Percentiles rank a stretch among this genome's conserved stretches.
Conservation (phyloP, 2,797 vertebrate genomes). For the Scyliorhinus canicula region DNA sequence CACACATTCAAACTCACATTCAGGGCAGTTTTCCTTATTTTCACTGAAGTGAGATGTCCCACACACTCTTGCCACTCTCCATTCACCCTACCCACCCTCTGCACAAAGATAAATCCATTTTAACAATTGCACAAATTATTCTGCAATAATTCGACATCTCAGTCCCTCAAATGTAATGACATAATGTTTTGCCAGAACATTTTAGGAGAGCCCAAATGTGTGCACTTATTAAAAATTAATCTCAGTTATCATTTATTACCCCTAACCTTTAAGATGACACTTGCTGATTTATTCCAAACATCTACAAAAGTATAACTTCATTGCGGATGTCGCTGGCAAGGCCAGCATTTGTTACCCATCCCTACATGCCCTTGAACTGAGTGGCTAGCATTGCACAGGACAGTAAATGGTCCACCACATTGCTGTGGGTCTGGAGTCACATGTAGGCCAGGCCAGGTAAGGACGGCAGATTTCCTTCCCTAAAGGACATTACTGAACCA, state of each 20-base stretch:
- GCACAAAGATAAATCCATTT: neutral
- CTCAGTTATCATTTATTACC: neutral
- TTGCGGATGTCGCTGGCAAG: neutral
- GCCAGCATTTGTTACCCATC: neutral
- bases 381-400: too few relatives aligned
- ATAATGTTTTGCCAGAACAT: neutral
- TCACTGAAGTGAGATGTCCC: neutral
- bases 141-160: neutral
- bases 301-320: neutral
- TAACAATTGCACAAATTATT: neutral
- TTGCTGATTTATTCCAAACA: neutral
- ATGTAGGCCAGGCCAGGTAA: too few relatives aligned
- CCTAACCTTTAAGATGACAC: neutral
- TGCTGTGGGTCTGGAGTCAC: too few relatives aligned
- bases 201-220: neutral
- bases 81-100: neutral
- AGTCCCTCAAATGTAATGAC: neutral
- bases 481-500: too few relatives aligned
- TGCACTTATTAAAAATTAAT: neutral
- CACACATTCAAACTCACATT: neutral
- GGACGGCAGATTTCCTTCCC: too few relatives aligned
- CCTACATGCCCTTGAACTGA: neutral
- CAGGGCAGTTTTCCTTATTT: neutral
- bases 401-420: too few relatives aligned
- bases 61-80: neutral